These are phyloP conservation scores for Parochlus steinenii DNA, from an alignment of 2,888 invertebrate species.

Conservation along the genomic window DNA sequence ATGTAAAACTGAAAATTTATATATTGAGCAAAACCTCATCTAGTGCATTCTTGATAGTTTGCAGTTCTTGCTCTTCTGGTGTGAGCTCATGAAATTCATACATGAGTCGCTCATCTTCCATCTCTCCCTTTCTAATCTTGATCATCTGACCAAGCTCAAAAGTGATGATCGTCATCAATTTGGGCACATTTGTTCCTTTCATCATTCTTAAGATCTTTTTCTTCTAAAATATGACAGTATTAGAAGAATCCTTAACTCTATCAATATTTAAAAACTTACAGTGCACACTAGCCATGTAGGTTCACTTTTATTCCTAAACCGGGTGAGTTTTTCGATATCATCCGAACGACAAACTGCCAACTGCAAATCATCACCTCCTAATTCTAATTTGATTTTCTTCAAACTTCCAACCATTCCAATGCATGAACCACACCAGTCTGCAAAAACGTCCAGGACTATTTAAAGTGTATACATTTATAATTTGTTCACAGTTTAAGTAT, in stretches of 20 bases:
- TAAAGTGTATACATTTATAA: not conserved
- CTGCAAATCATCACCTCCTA: slow-evolving; percentile 63
- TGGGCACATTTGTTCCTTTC: slow-evolving; percentile 71
- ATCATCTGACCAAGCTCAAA: slow-evolving; percentile 53
- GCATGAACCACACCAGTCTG: slow-evolving; percentile 86
- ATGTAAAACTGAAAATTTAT: too few species aligned
- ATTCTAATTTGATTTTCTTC: slow-evolving; percentile 71
- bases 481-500: not conserved
- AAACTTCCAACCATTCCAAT: slow-evolving; percentile 67
- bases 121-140: slow-evolving; percentile 13
- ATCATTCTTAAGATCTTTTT: slow-evolving; percentile 61
- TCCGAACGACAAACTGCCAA: slow-evolving; percentile 51
- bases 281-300: slow-evolving; percentile 81
- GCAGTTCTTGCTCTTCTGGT: slow-evolving; percentile 34
- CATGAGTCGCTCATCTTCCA: slow-evolving; percentile 23
- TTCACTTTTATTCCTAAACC: slow-evolving; percentile 69
- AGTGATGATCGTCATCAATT: slow-evolving; percentile 46
- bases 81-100: slow-evolving; percentile 33
- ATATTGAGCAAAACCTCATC: too few species aligned
- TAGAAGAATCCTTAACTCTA: not conserved
- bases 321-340: slow-evolving; percentile 49
- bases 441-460: slow-evolving; percentile 69
- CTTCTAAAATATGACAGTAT: slow-evolving; percentile 33
- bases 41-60: too few species aligned
- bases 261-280: slow-evolving; percentile 2